phyloP scores from a whole-genome alignment of 2,113 vertebrate genomes.

The Probosciger aterrimus region DNA sequence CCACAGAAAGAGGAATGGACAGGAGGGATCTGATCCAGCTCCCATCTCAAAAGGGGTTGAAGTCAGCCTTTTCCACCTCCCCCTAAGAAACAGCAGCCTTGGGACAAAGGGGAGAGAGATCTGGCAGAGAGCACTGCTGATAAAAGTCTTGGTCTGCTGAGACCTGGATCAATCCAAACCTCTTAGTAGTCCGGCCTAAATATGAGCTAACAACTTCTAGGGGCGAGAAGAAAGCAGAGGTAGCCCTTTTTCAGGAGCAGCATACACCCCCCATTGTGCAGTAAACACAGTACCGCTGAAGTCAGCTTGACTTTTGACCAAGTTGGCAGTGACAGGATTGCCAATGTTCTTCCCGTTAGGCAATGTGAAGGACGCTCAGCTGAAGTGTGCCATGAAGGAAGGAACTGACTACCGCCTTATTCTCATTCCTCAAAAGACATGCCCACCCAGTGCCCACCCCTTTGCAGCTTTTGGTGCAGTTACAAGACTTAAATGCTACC shows the following conservation, averaged over 20 bases:
- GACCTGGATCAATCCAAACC: background rate
- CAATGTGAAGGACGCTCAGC: background rate
- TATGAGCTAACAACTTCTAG: background rate
- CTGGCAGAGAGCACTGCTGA: background rate
- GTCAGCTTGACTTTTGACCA: background rate
- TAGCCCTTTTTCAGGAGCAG: background rate
- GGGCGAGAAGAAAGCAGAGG: accelerated
- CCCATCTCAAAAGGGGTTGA: background rate
- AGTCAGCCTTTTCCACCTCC: background rate
- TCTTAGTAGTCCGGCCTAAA: background rate
- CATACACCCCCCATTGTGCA: background rate
- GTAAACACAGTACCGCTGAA: background rate
- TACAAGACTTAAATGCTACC: background rate
- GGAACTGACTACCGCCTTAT: accelerated
- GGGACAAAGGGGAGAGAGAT: background rate
- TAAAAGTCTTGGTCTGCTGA: background rate
- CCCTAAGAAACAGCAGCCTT: background rate
- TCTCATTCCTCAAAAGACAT: background rate
- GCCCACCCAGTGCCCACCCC: background rate
- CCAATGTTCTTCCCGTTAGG: background rate
- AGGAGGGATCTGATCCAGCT: background rate
- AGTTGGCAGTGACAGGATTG: background rate
- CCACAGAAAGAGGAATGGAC: background rate
- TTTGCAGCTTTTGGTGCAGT: background rate
- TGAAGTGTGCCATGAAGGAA: background rate